Evolutionary conservation across 2,888 invertebrate species (phyloP).

Genomic region (Hipparchia sbordonii): DNA sequence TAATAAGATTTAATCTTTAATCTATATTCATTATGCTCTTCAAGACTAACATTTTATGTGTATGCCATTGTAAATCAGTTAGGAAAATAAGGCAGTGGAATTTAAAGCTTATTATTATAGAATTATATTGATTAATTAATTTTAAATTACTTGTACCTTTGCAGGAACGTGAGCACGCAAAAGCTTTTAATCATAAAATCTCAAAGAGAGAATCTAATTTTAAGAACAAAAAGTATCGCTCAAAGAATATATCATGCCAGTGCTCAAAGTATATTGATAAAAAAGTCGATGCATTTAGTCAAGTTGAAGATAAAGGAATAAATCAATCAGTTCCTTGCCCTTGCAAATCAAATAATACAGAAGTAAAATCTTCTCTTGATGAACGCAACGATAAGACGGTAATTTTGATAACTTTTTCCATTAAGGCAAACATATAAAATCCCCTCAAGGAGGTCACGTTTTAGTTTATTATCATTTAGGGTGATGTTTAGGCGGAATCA

Average conservation of each 20-base stretch:
- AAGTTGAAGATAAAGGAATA: constrained; percentile 13
- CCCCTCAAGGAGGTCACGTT: too few relatives aligned
- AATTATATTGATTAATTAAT: too few relatives aligned
- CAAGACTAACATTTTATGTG: too few relatives aligned
- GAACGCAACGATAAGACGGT: not conserved
- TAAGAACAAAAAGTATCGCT: not conserved
- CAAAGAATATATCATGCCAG: constrained; percentile 42
- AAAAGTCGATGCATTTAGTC: constrained; percentile 18
- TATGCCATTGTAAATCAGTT: too few relatives aligned
- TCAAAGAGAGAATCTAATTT: not conserved
- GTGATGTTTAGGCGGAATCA: too few relatives aligned
- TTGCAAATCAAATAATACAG: not conserved
- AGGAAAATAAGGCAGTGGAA: too few relatives aligned
- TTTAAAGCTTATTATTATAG: too few relatives aligned
- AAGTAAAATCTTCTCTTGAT: not conserved
- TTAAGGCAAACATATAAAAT: not conserved
- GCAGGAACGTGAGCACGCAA: not conserved
- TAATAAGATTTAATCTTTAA: not conserved
- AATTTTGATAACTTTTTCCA: not conserved
- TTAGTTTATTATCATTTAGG: too few relatives aligned
- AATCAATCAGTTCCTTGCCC: not conserved
- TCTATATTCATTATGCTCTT: not conserved
- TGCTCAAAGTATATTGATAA: constrained; percentile 34
- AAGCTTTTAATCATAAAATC: not conserved
- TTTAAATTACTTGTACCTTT: not conserved